Conservation (phyloP, 2,113 vertebrate species). For the Phylloscopus whistleri region DNA sequence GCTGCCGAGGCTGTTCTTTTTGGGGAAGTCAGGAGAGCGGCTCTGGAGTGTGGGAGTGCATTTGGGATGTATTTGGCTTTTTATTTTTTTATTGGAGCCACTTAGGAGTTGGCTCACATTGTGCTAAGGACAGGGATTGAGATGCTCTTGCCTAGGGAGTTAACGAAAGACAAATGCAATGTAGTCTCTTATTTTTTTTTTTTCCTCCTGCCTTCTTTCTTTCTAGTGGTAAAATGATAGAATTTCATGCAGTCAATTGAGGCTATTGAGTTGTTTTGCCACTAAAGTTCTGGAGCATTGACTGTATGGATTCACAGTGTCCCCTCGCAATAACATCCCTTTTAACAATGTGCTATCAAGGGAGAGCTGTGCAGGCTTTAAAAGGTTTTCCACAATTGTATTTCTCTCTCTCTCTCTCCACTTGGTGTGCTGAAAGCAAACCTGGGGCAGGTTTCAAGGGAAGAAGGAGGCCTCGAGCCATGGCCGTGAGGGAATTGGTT, state of each 20-base stretch:
- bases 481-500: background rate
- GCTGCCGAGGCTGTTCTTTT: background rate
- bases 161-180: slow-evolving; percentile 33
- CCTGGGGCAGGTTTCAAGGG: background rate
- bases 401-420: background rate
- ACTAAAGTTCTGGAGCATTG: slow-evolving; percentile 23
- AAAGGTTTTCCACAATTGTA: background rate
- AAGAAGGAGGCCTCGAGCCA: background rate
- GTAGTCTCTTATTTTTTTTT: slow-evolving; percentile 7
- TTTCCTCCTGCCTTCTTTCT: background rate
- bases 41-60: background rate
- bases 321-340: slow-evolving; percentile 28
- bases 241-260: slow-evolving; percentile 45
- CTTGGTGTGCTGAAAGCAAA: background rate
- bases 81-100: background rate
- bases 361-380: background rate
- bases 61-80: background rate
- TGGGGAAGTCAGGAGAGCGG: background rate
- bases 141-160: background rate
- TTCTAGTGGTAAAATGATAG: slow-evolving; percentile 9
- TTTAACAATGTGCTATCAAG: slow-evolving; percentile 10
- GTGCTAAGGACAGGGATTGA: background rate
- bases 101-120: background rate
- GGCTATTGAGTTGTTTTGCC: slow-evolving; percentile 65
- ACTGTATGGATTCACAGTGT: slow-evolving; percentile 15